phyloP scores from a whole-genome alignment of 2,113 vertebrate genomes.

The Passer montanus region DNA sequence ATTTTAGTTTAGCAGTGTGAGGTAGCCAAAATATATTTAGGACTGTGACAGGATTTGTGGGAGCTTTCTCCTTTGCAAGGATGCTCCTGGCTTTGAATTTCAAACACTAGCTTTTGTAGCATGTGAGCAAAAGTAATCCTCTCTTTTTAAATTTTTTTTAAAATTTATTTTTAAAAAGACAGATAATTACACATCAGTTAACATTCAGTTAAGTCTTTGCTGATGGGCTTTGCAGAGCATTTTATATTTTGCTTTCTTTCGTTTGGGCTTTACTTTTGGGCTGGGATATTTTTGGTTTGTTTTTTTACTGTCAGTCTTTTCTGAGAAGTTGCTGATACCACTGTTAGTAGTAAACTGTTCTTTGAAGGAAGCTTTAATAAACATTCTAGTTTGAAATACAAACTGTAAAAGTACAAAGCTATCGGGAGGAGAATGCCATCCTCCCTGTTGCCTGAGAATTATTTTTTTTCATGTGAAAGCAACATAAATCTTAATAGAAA shows the following conservation, averaged over 20 bases:
- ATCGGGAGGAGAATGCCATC: neutral
- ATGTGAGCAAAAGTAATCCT: neutral
- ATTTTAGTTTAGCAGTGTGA: neutral
- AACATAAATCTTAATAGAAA: neutral
- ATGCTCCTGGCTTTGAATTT: neutral
- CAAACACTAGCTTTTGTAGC: neutral
- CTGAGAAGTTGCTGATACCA: neutral
- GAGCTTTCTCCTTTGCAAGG: neutral
- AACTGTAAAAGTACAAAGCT: neutral
- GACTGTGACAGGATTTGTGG: neutral
- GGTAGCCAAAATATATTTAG: neutral
- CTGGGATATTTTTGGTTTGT: neutral
- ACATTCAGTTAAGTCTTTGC: neutral
- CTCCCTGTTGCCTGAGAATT: neutral
- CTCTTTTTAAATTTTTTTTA: neutral
- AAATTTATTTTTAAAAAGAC: neutral
- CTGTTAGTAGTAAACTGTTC: neutral
- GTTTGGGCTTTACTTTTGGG: neutral
- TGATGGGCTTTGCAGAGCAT: neutral
- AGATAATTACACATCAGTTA: neutral
- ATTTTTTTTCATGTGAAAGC: neutral
- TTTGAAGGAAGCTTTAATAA: neutral
- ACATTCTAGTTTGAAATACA: neutral
- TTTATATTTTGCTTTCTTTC: neutral
- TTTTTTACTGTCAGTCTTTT: neutral